These are phyloP conservation scores for Cyrtorhinus lividipennis DNA, from an alignment of 1,140 invertebrate species.

Conservation along the genomic window DNA sequence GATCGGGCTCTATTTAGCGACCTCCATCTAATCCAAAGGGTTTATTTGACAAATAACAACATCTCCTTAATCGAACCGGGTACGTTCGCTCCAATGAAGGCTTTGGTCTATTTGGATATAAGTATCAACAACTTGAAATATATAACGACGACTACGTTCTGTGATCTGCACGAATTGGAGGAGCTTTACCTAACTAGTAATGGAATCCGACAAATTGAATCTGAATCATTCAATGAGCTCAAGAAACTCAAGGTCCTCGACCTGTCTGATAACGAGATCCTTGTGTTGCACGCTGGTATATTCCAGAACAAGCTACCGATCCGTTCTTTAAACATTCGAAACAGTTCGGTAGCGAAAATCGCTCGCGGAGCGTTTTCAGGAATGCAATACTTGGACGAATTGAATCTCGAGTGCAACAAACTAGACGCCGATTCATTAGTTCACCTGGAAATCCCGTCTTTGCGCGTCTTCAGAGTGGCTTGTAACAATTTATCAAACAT, in stretches of 20 bases:
- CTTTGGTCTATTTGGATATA: slow-evolving; percentile 59
- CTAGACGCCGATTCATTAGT: slow-evolving; percentile 47
- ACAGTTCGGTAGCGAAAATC: slow-evolving; percentile 43
- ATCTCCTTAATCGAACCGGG: slow-evolving; percentile 64
- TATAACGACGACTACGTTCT: slow-evolving; percentile 46
- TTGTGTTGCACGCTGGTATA: slow-evolving; percentile 37
- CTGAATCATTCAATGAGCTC: slow-evolving; percentile 40
- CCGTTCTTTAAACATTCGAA: slow-evolving; percentile 39
- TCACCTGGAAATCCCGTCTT: slow-evolving; percentile 51
- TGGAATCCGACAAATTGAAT: slow-evolving; percentile 38
- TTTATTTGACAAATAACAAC: slow-evolving; percentile 71
- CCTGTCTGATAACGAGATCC: slow-evolving; percentile 43
- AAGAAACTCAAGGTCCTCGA: slow-evolving; percentile 44
- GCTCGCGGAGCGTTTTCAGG: slow-evolving; percentile 47
- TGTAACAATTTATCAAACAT: slow-evolving; percentile 55
- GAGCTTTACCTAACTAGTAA: slow-evolving; percentile 48
- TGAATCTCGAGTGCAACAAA: slow-evolving; percentile 58
- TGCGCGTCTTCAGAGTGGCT: slow-evolving; percentile 53
- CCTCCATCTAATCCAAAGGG: slow-evolving; percentile 52
- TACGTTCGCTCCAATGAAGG: slow-evolving; percentile 58
- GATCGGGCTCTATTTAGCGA: slow-evolving; percentile 58
- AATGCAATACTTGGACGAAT: slow-evolving; percentile 46
- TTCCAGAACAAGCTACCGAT: slow-evolving; percentile 45
- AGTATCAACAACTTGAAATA: slow-evolving; percentile 55
- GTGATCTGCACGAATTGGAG: slow-evolving; percentile 49